A percentile compares a stretch with the other conserved stretches of the same genome.
phyloP scores from a whole-genome alignment of 2,797 vertebrate genomes.

The Choloepus didactylus region DNA sequence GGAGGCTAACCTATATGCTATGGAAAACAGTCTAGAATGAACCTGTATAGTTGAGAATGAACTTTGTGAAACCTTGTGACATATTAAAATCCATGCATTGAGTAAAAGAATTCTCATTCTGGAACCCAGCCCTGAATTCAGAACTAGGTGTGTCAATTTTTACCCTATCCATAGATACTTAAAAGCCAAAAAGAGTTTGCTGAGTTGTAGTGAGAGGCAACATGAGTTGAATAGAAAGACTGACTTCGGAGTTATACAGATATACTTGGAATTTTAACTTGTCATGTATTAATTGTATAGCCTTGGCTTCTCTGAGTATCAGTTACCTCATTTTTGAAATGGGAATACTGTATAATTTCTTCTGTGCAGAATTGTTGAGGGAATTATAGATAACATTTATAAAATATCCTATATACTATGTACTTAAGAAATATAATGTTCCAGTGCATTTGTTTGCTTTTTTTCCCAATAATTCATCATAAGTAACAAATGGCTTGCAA shows the following conservation, averaged over 20 bases:
- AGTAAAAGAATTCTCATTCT: conserved; percentile 42
- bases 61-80: conserved; percentile 24
- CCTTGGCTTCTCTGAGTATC: background rate
- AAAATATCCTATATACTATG: conserved; percentile 14
- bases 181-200: conserved; percentile 39
- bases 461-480: conserved; percentile 39
- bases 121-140: conserved; percentile 32
- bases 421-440: conserved; percentile 39
- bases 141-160: background rate
- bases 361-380: background rate
- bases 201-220: background rate
- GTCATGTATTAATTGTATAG: conserved; percentile 28
- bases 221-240: background rate
- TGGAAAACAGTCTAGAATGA: background rate
- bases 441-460: background rate
- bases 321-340: conserved; percentile 33
- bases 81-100: conserved; percentile 12
- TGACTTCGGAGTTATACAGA: background rate
- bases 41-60: background rate
- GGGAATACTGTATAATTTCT: conserved; percentile 21
- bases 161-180: background rate
- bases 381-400: conserved; percentile 4
- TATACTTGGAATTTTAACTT: background rate
- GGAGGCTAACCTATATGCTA: background rate
- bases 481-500: conserved; percentile 28